phyloP scores from a whole-genome alignment of 2,888 invertebrate genomes.

The Lochmaea crataegi region DNA sequence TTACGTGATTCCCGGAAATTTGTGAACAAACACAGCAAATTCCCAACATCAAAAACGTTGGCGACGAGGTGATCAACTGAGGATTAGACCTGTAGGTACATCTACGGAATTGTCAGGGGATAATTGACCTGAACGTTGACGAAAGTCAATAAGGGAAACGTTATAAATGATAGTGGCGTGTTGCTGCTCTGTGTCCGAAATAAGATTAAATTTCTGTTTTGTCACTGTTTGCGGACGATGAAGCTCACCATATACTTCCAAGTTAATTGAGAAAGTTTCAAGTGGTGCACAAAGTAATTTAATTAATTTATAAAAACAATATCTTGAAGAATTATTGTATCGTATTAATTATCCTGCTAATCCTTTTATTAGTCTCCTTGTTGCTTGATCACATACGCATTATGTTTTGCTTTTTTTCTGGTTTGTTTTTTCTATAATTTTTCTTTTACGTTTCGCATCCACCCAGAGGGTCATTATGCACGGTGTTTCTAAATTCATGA shows the following conservation, averaged over 20 bases:
- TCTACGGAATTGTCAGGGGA: conserved; percentile 39
- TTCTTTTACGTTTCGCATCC: too few species aligned
- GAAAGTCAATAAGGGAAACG: conserved; percentile 38
- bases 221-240: conserved; percentile 10
- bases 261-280: too few species aligned
- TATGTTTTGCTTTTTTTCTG: too few species aligned
- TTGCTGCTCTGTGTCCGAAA: conserved; percentile 18
- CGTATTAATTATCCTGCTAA: too few species aligned
- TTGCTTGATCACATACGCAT: too few species aligned
- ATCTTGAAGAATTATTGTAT: too few species aligned
- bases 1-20: not conserved
- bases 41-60: not conserved
- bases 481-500: too few species aligned
- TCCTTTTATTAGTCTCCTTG: too few species aligned
- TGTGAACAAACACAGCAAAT: not conserved
- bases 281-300: too few species aligned
- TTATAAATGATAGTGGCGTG: conserved; percentile 34
- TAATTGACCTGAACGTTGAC: conserved; percentile 42
- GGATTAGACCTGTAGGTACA: conserved; percentile 45
- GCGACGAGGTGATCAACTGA: conserved; percentile 41
- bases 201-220: conserved; percentile 29
- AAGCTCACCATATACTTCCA: conserved; percentile 11
- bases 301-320: too few species aligned
- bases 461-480: too few species aligned
- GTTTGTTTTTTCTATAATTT: too few species aligned